phyloP scores from a whole-genome alignment of 2,888 invertebrate genomes.

The Dryobota labecula region DNA sequence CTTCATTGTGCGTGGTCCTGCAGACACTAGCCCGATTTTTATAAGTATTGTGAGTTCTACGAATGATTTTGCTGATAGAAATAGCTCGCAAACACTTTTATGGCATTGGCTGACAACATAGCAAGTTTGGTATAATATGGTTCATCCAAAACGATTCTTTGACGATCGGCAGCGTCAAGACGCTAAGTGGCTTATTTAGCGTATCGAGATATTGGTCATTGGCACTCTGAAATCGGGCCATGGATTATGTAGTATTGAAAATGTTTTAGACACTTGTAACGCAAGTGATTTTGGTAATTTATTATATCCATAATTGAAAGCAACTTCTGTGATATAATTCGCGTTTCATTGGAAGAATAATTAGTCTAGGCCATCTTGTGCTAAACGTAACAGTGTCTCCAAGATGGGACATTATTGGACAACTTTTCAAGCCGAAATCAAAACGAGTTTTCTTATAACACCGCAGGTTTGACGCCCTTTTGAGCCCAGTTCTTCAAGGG shows the following conservation, averaged over 20 bases:
- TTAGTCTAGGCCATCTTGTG: too few relatives aligned
- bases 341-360: too few relatives aligned
- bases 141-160: constrained; percentile 10
- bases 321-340: too few relatives aligned
- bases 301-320: too few relatives aligned
- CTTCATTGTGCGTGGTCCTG: too few relatives aligned
- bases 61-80: too few relatives aligned
- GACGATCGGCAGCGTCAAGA: constrained; percentile 1
- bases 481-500: constrained; percentile 31
- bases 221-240: constrained; percentile 42
- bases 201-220: constrained; percentile 37
- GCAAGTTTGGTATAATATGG: not conserved
- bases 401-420: constrained; percentile 3
- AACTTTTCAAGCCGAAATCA: constrained; percentile 24
- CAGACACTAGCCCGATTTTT: too few relatives aligned
- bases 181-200: constrained; percentile 53
- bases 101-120: too few relatives aligned
- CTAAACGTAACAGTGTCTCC: too few relatives aligned
- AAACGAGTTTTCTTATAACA: constrained; percentile 45
- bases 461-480: constrained; percentile 37
- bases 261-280: constrained; percentile 3
- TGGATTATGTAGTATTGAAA: constrained; percentile 38
- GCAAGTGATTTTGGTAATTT: too few relatives aligned
- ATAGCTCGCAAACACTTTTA: too few relatives aligned
- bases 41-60: too few relatives aligned